A percentile compares a stretch with the other conserved stretches of the same genome.
These are phyloP conservation scores for Opisthocomus hoazin DNA, from an alignment of 2,113 vertebrate species.

Conservation along the genomic window DNA sequence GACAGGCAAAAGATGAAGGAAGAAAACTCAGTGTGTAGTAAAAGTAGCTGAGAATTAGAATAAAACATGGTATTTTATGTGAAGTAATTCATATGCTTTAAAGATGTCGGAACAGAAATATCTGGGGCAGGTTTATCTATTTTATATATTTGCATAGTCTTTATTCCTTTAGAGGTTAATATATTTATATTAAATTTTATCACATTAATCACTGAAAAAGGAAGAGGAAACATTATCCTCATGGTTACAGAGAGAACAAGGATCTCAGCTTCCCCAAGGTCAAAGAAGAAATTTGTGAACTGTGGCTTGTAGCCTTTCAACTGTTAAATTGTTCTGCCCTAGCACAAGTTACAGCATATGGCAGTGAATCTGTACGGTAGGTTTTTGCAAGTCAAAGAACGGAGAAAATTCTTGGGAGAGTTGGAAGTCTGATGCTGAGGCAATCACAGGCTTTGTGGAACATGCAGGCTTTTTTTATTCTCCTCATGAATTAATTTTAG, in stretches of 20 bases:
- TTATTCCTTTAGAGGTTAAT: neutral
- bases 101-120: neutral
- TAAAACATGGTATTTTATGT: neutral
- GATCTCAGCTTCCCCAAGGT: neutral
- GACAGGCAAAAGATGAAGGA: neutral
- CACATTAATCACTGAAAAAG: neutral
- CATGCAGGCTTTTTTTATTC: conserved; percentile 1
- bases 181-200: neutral
- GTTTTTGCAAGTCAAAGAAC: conserved; percentile 24
- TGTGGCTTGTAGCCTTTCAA: neutral
- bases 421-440: conserved; percentile 12
- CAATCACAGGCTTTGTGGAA: conserved; percentile 26
- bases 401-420: neutral
- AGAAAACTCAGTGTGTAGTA: neutral
- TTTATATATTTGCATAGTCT: neutral
- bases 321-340: neutral
- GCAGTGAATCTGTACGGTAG: neutral
- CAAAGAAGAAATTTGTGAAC: neutral
- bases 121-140: neutral
- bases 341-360: conserved; percentile 32
- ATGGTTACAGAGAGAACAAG: neutral
- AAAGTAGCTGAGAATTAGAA: neutral
- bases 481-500: conserved; percentile 23
- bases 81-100: neutral
- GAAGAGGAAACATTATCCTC: neutral